phyloP scores from a whole-genome alignment of 2,113 vertebrate genomes.

The Vulpes lagopus region DNA sequence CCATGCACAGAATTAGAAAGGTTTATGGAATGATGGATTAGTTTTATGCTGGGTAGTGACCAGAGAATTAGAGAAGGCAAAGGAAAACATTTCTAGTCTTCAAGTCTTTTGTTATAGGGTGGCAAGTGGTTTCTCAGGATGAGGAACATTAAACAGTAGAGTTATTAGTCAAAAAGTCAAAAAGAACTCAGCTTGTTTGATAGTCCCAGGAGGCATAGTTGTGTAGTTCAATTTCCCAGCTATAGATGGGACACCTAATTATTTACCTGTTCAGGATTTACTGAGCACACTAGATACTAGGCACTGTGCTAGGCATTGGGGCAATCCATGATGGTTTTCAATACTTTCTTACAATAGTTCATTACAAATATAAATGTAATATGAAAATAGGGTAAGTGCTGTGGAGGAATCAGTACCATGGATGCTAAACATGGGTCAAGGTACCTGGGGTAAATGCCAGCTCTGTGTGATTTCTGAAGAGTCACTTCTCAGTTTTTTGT shows the following conservation, averaged over 20 bases:
- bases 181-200: not conserved
- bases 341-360: not conserved
- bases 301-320: not conserved
- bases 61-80: conserved; percentile 9
- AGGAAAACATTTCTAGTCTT: not conserved
- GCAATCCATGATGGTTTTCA: not conserved
- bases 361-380: not conserved
- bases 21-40: not conserved
- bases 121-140: conserved; percentile 21
- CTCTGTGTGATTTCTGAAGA: not conserved
- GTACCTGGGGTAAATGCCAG: not conserved
- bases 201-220: not conserved
- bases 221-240: not conserved
- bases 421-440: not conserved
- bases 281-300: not conserved
- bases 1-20: not conserved
- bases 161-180: not conserved
- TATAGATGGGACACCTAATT: not conserved
- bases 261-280: not conserved
- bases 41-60: not conserved
- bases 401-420: not conserved
- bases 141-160: not conserved
- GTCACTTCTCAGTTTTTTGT: not conserved
- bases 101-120: conserved; percentile 14
- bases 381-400: not conserved